phyloP scores from a whole-genome alignment of 2,888 invertebrate species.

The Scelioninae gen. 1 region DNA sequence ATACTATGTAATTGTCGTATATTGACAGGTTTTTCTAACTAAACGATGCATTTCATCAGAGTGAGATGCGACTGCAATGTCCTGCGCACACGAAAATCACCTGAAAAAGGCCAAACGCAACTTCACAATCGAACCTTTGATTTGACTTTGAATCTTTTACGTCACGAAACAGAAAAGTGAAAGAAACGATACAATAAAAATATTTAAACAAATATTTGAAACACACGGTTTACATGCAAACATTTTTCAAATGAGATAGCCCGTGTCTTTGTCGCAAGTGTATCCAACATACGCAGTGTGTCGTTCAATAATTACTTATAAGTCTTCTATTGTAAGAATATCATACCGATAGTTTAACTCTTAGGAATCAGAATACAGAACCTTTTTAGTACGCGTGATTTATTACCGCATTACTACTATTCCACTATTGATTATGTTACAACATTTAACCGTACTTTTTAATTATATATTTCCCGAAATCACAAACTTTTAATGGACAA shows the following conservation, averaged over 20 bases:
- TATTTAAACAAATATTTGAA: slow-evolving; percentile 22
- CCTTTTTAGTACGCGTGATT: slow-evolving; percentile 52
- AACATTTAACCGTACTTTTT: slow-evolving; percentile 31
- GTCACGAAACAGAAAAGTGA: slow-evolving; percentile 41
- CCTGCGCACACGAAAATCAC: slow-evolving; percentile 70
- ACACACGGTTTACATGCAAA: slow-evolving; percentile 23
- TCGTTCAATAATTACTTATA: slow-evolving; percentile 63
- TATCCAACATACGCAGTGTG: slow-evolving; percentile 48
- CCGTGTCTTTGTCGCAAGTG: not conserved
- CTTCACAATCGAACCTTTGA: slow-evolving; percentile 73
- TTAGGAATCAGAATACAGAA: slow-evolving; percentile 34
- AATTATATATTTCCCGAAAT: slow-evolving; percentile 23
- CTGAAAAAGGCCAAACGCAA: slow-evolving; percentile 75
- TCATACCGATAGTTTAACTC: slow-evolving; percentile 56
- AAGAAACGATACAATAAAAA: slow-evolving; percentile 21
- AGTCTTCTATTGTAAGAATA: slow-evolving; percentile 66
- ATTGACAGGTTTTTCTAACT: slow-evolving; percentile 84
- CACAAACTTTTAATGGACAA: not conserved
- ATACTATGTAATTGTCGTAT: slow-evolving; percentile 80
- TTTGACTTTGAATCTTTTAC: slow-evolving; percentile 71
- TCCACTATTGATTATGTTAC: slow-evolving; percentile 32
- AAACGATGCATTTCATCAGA: slow-evolving; percentile 81
- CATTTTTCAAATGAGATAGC: not conserved
- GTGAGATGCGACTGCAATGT: slow-evolving; percentile 74
- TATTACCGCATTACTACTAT: slow-evolving; percentile 57